These are phyloP conservation scores for Danaus melanippus DNA, from an alignment of 1,140 invertebrate species.

Conservation along the genomic window DNA sequence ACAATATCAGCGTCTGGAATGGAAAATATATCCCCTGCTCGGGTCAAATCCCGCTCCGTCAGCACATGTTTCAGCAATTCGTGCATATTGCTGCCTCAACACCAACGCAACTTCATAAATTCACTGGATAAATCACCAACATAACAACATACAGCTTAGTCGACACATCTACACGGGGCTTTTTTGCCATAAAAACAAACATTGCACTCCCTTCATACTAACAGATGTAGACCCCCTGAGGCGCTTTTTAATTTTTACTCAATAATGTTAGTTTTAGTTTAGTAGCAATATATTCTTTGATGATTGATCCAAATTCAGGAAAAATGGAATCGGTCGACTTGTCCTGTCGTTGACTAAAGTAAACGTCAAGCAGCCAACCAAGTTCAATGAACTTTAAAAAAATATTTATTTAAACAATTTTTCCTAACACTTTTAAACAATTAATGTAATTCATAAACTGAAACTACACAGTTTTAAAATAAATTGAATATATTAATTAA, in stretches of 20 bases:
- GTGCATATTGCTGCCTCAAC: slow-evolving; percentile 77
- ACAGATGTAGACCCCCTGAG: slow-evolving; percentile 4
- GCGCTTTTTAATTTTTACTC: slow-evolving; percentile 9
- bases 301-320: slow-evolving; percentile 12
- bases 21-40: slow-evolving; percentile 93
- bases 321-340: slow-evolving; percentile 17
- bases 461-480: too few relatives aligned
- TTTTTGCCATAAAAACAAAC: slow-evolving; percentile 1
- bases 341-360: slow-evolving; percentile 10
- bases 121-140: slow-evolving; percentile 16
- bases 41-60: slow-evolving; percentile 87
- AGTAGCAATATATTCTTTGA: slow-evolving; percentile 9
- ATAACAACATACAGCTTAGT: slow-evolving; percentile 23
- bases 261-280: slow-evolving; percentile 3
- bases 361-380: slow-evolving; percentile 21
- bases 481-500: too few relatives aligned
- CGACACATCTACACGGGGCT: slow-evolving; percentile 22
- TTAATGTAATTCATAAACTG: too few relatives aligned
- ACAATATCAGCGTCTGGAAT: slow-evolving; percentile 89
- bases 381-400: not conserved
- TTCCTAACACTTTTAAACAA: too few relatives aligned
- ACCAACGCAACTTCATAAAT: slow-evolving; percentile 10
- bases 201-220: slow-evolving; percentile 11
- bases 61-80: slow-evolving; percentile 90
- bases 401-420: too few relatives aligned